phyloP scores from a whole-genome alignment of 2,113 vertebrate genomes.

The Brachypteracias leptosomus region DNA sequence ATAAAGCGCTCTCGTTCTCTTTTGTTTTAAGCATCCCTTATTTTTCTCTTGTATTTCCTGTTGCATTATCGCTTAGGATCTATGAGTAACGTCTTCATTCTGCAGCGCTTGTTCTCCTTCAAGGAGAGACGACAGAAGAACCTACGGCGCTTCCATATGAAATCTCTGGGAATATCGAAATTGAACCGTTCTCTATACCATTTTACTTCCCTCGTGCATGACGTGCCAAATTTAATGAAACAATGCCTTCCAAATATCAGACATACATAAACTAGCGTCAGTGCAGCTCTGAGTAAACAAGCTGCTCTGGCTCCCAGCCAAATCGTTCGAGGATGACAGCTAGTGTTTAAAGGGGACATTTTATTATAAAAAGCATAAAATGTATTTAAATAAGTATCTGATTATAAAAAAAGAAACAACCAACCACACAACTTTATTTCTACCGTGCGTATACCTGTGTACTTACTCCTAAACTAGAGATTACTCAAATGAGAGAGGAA shows the following conservation, averaged over 20 bases:
- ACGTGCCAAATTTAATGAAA: background rate
- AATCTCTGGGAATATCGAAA: background rate
- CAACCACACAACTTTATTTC: too few species aligned
- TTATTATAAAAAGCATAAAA: too few species aligned
- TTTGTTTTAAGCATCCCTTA: background rate
- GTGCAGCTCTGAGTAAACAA: background rate
- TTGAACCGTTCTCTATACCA: accelerated
- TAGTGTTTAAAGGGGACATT: background rate
- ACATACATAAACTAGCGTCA: background rate
- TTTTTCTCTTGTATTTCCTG: background rate
- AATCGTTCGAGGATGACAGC: too few species aligned
- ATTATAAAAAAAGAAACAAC: too few species aligned
- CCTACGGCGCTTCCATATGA: accelerated
- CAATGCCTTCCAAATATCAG: too few species aligned
- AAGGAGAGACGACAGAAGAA: background rate
- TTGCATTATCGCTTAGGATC: accelerated
- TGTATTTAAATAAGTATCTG: too few species aligned
- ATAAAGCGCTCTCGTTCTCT: accelerated
- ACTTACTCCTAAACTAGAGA: too few species aligned
- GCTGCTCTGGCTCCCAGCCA: background rate
- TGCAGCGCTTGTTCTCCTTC: accelerated
- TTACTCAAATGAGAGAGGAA: too few species aligned
- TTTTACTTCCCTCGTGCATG: too few species aligned
- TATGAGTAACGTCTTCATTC: background rate
- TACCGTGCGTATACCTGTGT: too few species aligned